These are phyloP conservation scores for Rattus norvegicus DNA, from an alignment of 2,113 vertebrate genomes.

Conservation along the genomic window GRCr8 NC_086024.1:73891001-73891500, in stretches of 20 bases:
- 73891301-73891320: background rate
- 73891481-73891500: background rate
- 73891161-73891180: background rate
- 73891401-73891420: background rate
- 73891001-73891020: slow-evolving; percentile 5
- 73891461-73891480: background rate
- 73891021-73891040: background rate
- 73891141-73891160: background rate
- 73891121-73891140: background rate
- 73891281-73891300: background rate
- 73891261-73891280: background rate
- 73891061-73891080: background rate
- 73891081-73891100: background rate
- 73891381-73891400: background rate
- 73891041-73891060: background rate
- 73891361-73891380: background rate
- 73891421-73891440: background rate
- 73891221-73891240: background rate
- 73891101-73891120: background rate
- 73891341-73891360: background rate
- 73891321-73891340: background rate
- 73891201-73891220: background rate
- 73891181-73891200: background rate
- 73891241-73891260: background rate
- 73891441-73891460: background rate